These are phyloP conservation scores for human DNA, from an alignment of 2,113 vertebrate species.

Conservation along the genomic window DNA sequence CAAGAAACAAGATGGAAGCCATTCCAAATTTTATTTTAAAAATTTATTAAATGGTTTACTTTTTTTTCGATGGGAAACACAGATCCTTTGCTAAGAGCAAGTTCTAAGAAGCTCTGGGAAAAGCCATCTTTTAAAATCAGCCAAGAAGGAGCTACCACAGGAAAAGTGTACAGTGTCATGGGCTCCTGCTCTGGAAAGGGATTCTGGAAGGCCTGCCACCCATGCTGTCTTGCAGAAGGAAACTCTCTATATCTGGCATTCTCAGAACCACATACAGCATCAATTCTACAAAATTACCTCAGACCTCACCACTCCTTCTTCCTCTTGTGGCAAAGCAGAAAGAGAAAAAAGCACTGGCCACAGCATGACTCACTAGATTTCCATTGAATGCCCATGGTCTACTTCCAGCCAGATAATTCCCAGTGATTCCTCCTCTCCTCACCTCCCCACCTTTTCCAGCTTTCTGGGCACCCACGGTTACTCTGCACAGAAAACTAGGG, in stretches of 20 bases:
- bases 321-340: constrained; percentile 54
- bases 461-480: background rate
- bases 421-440: background rate
- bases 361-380: background rate
- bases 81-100: background rate
- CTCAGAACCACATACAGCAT: constrained; percentile 50
- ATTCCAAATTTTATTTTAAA: background rate
- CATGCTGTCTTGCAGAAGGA: background rate
- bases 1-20: background rate
- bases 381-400: background rate
- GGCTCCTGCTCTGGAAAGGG: background rate
- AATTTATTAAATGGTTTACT: background rate
- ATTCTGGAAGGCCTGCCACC: background rate
- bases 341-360: background rate
- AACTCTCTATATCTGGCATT: constrained; percentile 1
- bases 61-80: background rate
- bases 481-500: background rate
- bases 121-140: background rate
- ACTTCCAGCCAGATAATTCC: background rate
- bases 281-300: constrained; percentile 54
- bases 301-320: constrained; percentile 27
- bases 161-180: background rate
- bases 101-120: background rate
- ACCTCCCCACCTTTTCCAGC: background rate
- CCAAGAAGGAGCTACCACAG: background rate